Evolutionary conservation across 2,888 invertebrate genomes (phyloP).

Genomic region (Cataglyphis livida): DNA sequence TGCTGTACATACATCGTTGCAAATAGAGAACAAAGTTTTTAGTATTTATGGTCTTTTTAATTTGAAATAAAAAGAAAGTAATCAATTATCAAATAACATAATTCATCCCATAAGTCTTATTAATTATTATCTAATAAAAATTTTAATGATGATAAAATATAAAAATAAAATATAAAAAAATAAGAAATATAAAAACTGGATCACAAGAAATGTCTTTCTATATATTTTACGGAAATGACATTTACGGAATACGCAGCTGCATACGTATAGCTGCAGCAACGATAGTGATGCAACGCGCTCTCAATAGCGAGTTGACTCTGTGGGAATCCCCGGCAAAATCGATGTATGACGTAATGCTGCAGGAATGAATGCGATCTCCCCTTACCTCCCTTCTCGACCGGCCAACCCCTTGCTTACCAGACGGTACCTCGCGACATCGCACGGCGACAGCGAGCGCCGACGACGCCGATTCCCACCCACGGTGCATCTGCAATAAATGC

Average conservation of each 20-base stretch:
- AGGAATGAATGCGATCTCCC: conserved; percentile 73
- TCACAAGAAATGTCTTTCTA: neutral
- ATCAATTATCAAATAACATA: neutral
- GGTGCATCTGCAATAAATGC: conserved; percentile 78
- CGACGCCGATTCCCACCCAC: conserved; percentile 72
- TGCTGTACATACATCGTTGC: neutral
- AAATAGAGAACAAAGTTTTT: neutral
- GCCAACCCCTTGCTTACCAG: conserved; percentile 64
- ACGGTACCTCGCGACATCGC: conserved; percentile 62
- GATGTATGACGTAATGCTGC: conserved; percentile 79
- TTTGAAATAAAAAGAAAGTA: neutral
- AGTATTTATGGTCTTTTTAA: neutral
- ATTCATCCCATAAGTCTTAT: neutral
- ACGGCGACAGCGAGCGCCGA: conserved; percentile 52
- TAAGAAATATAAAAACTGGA: neutral
- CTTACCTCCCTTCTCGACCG: conserved; percentile 59
- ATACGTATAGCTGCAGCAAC: conserved; percentile 34
- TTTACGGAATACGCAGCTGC: neutral
- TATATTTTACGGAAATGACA: neutral
- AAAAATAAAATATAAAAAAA: neutral
- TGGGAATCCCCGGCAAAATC: conserved; percentile 79
- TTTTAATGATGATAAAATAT: neutral
- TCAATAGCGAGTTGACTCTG: conserved; percentile 68
- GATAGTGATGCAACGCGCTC: conserved; percentile 36
- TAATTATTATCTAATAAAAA: neutral